Percentiles rank a stretch among this genome's conserved stretches.
phyloP scores from a whole-genome alignment of 2,888 invertebrate species.

The Drosophila monieri region DNA sequence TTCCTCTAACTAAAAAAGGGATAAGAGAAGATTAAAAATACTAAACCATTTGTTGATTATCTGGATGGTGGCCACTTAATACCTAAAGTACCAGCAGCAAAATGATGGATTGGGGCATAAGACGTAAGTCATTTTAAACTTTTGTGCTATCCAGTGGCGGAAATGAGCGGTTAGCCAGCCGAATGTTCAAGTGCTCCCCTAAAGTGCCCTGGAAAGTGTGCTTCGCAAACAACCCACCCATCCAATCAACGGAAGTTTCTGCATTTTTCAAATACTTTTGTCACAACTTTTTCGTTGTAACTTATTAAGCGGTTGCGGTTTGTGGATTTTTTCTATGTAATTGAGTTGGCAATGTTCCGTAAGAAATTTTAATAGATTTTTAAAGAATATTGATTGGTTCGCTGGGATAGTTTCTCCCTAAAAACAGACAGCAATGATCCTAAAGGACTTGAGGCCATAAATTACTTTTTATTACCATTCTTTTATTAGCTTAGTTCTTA shows the following conservation, averaged over 20 bases:
- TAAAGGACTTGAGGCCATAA: too few species aligned
- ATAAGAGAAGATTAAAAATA: conserved; percentile 1
- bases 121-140: conserved; percentile 86
- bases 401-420: too few species aligned
- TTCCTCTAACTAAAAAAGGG: conserved; percentile 4
- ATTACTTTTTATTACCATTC: too few species aligned
- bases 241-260: conserved; percentile 15
- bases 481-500: too few species aligned
- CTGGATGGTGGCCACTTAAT: conserved; percentile 14
- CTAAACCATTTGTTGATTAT: neutral
- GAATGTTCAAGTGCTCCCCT: conserved; percentile 19
- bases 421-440: too few species aligned
- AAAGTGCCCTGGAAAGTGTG: conserved; percentile 39
- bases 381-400: too few species aligned
- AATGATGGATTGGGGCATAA: conserved; percentile 91
- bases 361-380: too few species aligned
- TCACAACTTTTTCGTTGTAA: conserved; percentile 19
- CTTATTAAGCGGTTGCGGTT: conserved; percentile 42
- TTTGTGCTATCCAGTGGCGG: neutral
- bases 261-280: conserved; percentile 22
- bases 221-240: conserved; percentile 5
- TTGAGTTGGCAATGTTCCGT: conserved; percentile 27
- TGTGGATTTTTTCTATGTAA: conserved; percentile 14
- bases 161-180: conserved; percentile 31
- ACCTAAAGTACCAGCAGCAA: conserved; percentile 65